These are phyloP conservation scores for Aleiodes leptofemur DNA, from an alignment of 2,888 invertebrate species.

Conservation along the genomic window DNA sequence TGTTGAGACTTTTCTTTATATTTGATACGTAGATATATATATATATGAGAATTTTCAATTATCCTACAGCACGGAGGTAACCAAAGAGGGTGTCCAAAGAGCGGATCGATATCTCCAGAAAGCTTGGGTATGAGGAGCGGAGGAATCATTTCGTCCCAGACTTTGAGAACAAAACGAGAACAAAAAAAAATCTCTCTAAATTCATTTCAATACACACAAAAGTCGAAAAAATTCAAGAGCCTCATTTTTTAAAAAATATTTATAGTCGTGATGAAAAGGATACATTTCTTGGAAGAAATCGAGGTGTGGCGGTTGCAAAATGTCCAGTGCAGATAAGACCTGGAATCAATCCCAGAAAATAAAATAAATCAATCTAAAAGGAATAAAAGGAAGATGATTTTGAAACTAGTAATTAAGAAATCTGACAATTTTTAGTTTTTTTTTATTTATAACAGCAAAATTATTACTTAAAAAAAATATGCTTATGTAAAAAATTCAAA, in stretches of 20 bases:
- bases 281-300: conserved; percentile 99
- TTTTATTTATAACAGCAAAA: too few relatives aligned
- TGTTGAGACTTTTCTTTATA: neutral
- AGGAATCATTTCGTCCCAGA: neutral
- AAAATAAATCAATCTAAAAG: conserved; percentile 13
- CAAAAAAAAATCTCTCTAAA: neutral
- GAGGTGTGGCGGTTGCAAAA: conserved; percentile 98
- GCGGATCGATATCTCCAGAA: conserved; percentile 48
- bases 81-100: conserved; percentile 28
- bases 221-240: too few relatives aligned
- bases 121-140: conserved; percentile 5
- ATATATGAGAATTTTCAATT: conserved; percentile 53
- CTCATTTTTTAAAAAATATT: neutral
- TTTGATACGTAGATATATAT: conserved; percentile 40
- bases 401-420: too few relatives aligned
- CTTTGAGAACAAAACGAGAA: neutral
- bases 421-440: too few relatives aligned
- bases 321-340: conserved; percentile 98
- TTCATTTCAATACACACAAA: too few relatives aligned
- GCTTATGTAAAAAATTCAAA: too few relatives aligned
- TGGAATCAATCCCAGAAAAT: conserved; percentile 77
- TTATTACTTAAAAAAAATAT: too few relatives aligned
- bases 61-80: conserved; percentile 51
- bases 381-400: neutral
- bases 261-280: conserved; percentile 80